These are phyloP conservation scores for Xenopus tropicalis DNA, from an alignment of 2,113 vertebrate species.

Conservation along the genomic window UCB_Xtro_10.0 CM004452.2:4916501-4917000, in stretches of 20 bases:
- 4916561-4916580: conserved; percentile 61
- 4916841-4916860: too few relatives aligned
- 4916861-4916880: too few relatives aligned
- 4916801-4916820: too few relatives aligned
- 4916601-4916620: conserved; percentile 61
- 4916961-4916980: conserved; percentile 14
- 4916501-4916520: conserved; percentile 62
- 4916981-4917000: conserved; percentile 22
- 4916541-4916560: conserved; percentile 57
- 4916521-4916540: conserved; percentile 60
- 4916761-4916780: too few relatives aligned
- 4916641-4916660: conserved; percentile 59
- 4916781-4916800: too few relatives aligned
- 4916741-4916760: too few relatives aligned
- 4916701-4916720: conserved; percentile 16
- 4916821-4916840: too few relatives aligned
- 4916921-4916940: too few relatives aligned
- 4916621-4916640: conserved; percentile 62
- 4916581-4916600: conserved; percentile 59
- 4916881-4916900: too few relatives aligned
- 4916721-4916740: too few relatives aligned
- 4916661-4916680: conserved; percentile 46
- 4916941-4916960: too few relatives aligned
- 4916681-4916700: conserved; percentile 26
- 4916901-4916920: too few relatives aligned